Base-by-base conservation (phyloP, 1,140 invertebrate species). In the Triops cancriformis region DNA sequence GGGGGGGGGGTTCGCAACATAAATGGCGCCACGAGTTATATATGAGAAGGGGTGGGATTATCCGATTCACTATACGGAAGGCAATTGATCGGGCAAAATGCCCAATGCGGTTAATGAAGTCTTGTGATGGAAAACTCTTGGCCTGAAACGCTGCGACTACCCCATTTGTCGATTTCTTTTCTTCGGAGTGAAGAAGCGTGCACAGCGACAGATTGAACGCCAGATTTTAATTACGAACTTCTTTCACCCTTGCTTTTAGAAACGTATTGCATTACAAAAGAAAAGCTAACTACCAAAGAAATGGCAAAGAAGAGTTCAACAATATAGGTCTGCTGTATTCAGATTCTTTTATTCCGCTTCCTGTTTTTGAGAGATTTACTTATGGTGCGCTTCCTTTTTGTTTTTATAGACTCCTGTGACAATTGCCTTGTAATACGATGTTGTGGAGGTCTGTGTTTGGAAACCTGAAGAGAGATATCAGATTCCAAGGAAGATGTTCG, bases 71-170 rank as follows among this genome's bases (percentile, higher is more conserved):
- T 64, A 18, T 45, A 64, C 51, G 18, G 18, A 64, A 23, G 51
- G n/a, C 51, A 64, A 64, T 64, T 64, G 51, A 64, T 64, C 23
- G 51, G 51, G 51, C 51, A 64, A 64, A 18, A 64, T 64, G 51
- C 51, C 51, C 51, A 64, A 64, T 64, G 51, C 23, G 51, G 51
- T 64, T 64, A 64, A 64, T 64, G 51, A 64, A 64, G 51, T 64
- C 51, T 64, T 64, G 51, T 64, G 18, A 23, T 64, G 51, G 51
- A 64, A 64, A 18, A 64, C 45, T n/a, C 51, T 7, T 64, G 23
- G 23, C 14, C 51, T 64, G 51, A 1, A 18, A 14, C 51, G 5
- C 3, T 4, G 9, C 51, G 51, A 64, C 3, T 18, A 64, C 51
- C 51, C 51, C 3, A 37, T 37, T 64, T 64, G 51, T 64, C 51